A percentile compares a stretch with the other conserved stretches of the same genome.
phyloP scores from a whole-genome alignment of 2,888 invertebrate genomes.

The Drosophila diplacantha region DNA sequence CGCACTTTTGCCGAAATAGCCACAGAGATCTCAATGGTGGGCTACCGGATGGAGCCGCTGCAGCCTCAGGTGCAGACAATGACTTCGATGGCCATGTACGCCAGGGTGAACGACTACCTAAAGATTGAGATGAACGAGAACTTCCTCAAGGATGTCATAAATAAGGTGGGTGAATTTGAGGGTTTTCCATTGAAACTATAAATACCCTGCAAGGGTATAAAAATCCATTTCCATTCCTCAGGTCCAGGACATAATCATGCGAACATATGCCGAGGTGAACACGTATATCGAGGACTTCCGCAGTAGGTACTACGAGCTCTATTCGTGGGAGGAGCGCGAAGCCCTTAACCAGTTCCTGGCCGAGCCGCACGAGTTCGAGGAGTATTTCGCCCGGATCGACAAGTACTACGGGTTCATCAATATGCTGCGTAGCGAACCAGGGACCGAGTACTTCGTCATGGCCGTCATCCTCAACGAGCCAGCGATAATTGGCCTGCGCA shows the following conservation, averaged over 20 bases:
- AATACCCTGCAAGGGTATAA: too few relatives aligned
- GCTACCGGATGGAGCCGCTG: slow-evolving; percentile 81
- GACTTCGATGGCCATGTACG: slow-evolving; percentile 32
- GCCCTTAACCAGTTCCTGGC: slow-evolving; percentile 79
- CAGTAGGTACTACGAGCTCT: slow-evolving; percentile 80
- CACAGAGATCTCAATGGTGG: slow-evolving; percentile 80
- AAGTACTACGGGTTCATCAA: slow-evolving; percentile 81
- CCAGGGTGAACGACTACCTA: slow-evolving; percentile 77
- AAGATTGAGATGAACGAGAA: slow-evolving; percentile 81
- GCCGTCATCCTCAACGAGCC: slow-evolving; percentile 82
- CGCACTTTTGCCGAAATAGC: slow-evolving; percentile 81
- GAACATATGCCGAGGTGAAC: slow-evolving; percentile 80
- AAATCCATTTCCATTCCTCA: neutral
- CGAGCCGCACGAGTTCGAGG: slow-evolving; percentile 80
- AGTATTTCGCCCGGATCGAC: slow-evolving; percentile 81
- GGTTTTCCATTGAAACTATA: too few relatives aligned
- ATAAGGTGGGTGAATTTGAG: slow-evolving; percentile 74
- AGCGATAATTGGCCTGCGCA: slow-evolving; percentile 82
- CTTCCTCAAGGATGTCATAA: slow-evolving; percentile 79
- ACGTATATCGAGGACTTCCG: slow-evolving; percentile 80
- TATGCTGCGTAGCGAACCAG: slow-evolving; percentile 81
- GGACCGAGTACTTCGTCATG: slow-evolving; percentile 84
- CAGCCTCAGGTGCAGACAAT: slow-evolving; percentile 77
- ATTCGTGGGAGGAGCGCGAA: slow-evolving; percentile 78
- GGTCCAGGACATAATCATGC: slow-evolving; percentile 78